Evolutionary conservation across 1,140 invertebrate genomes (phyloP).

Genomic region (Drosophila pallidifrons): DNA sequence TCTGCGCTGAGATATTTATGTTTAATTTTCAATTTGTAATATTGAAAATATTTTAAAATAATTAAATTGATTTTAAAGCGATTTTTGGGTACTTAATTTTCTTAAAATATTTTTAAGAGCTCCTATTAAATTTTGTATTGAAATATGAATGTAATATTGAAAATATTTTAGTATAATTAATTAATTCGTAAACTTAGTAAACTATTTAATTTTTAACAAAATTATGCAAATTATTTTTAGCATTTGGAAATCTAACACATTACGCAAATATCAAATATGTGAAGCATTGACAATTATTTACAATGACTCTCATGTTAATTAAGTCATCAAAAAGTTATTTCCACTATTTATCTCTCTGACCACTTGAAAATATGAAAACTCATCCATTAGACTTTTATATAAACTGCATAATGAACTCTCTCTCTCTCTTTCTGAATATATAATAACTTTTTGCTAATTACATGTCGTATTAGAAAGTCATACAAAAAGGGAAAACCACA

Average conservation of each 20-base stretch:
- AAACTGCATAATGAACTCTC: constrained; percentile 23
- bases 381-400: background rate
- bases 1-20: background rate
- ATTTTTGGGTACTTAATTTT: no score
- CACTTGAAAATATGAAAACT: background rate
- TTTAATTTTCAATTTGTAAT: no score
- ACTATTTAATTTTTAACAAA: no score
- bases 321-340: background rate
- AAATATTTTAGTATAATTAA: no score
- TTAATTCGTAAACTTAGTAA: no score
- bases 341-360: background rate
- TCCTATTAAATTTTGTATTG: no score
- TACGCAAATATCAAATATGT: background rate
- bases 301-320: background rate
- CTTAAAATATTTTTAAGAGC: no score
- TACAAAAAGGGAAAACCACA: constrained; percentile 49
- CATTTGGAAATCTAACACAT: background rate
- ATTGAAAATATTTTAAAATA: no score
- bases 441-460: constrained; percentile 57
- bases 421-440: background rate
- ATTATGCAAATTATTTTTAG: no score
- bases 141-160: no score
- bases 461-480: constrained; percentile 48
- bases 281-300: background rate
- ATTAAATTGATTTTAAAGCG: no score